Conservation (phyloP, 2,797 vertebrate species). For the Anguilla anguilla region DNA sequence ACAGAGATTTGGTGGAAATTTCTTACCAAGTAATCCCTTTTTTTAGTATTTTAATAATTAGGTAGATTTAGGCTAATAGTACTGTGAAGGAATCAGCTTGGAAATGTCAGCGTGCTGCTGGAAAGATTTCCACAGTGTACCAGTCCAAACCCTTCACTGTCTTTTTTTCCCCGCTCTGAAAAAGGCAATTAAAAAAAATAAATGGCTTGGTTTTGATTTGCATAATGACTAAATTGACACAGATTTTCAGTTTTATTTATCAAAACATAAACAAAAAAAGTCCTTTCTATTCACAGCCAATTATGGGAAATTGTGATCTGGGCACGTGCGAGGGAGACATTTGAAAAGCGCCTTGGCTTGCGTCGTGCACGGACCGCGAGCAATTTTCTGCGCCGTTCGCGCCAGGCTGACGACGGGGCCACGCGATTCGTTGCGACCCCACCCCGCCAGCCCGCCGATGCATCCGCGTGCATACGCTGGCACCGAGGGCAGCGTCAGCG, state of each 20-base stretch:
- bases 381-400: conserved; percentile 48
- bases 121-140: background rate
- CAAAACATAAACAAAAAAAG: background rate
- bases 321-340: conserved; percentile 11
- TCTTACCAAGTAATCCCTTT: background rate
- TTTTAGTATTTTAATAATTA: background rate
- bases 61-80: background rate
- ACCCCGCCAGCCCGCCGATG: conserved; percentile 60
- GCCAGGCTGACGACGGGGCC: conserved; percentile 47
- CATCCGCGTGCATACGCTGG: conserved; percentile 53
- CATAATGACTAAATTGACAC: conserved; percentile 36
- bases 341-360: conserved; percentile 43
- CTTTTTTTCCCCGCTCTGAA: conserved; percentile 26
- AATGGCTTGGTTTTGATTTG: conserved; percentile 33
- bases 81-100: background rate
- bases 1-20: background rate
- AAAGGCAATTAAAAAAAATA: conserved; percentile 17
- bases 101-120: background rate
- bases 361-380: conserved; percentile 43
- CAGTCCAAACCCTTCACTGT: background rate
- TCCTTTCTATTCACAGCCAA: conserved; percentile 28
- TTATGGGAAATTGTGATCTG: conserved; percentile 35
- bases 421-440: conserved; percentile 54
- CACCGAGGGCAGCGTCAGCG: conserved; percentile 55
- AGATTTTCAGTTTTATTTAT: conserved; percentile 22